These are phyloP conservation scores for Morelia viridis DNA, from an alignment of 2,797 vertebrate species.

Conservation along the genomic window DNA sequence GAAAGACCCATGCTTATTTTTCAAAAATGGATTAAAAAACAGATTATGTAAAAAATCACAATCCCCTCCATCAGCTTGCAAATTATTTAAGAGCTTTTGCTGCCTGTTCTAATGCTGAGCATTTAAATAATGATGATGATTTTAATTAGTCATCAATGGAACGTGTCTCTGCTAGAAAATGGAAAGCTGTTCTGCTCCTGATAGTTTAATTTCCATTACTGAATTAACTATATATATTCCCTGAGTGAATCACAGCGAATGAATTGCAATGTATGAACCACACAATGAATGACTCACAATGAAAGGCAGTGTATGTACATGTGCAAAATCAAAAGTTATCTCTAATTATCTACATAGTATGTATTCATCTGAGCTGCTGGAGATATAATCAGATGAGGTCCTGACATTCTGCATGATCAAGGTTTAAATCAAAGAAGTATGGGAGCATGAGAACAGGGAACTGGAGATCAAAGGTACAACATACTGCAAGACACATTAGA, in stretches of 20 bases:
- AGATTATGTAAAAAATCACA: background rate
- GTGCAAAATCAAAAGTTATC: background rate
- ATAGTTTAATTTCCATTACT: background rate
- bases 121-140: too few relatives aligned
- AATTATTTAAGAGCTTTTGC: background rate
- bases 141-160: background rate
- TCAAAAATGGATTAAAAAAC: background rate
- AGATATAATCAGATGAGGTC: background rate
- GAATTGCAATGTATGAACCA: background rate
- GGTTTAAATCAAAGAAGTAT: background rate
- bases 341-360: background rate
- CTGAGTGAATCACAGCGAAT: background rate
- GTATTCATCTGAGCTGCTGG: background rate
- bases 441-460: background rate
- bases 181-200: background rate
- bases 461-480: background rate
- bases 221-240: background rate
- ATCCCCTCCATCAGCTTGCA: background rate
- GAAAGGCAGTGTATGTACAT: background rate
- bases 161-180: background rate
- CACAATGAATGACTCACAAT: background rate
- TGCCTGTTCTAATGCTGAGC: background rate
- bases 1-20: background rate
- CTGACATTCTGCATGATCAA: background rate
- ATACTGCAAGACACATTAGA: background rate